A percentile compares a stretch with the other conserved stretches of the same genome.
These are phyloP conservation scores for Sinocyclocheilus grahami DNA, from an alignment of 2,113 vertebrate genomes.

Conservation along the genomic window DNA sequence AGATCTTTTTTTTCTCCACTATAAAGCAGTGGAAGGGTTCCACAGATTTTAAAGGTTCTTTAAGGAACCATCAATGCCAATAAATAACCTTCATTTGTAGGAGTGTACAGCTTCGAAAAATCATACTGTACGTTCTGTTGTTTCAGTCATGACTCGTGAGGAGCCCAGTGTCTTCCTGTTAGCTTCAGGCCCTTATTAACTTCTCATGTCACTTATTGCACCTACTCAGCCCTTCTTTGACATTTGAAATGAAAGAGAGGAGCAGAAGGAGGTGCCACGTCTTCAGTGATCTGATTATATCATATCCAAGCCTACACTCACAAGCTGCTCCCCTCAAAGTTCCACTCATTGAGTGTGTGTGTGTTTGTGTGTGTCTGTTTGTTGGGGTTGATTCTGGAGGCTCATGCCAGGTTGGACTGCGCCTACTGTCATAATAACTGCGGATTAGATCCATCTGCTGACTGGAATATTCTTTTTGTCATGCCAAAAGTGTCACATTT, in stretches of 20 bases:
- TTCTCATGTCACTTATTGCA: background rate
- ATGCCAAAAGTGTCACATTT: conserved; percentile 30
- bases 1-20: no score
- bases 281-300: conserved; percentile 25
- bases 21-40: no score
- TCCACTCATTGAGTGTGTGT: background rate
- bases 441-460: conserved; percentile 51
- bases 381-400: conserved; percentile 24
- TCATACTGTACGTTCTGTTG: background rate
- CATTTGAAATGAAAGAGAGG: background rate
- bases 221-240: background rate
- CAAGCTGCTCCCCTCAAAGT: background rate
- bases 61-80: no score
- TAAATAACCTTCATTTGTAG: no score
- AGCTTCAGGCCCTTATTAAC: background rate
- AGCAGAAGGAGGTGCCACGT: conserved; percentile 19
- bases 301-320: conserved; percentile 19
- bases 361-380: background rate
- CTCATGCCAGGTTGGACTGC: conserved; percentile 37
- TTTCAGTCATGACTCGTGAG: background rate
- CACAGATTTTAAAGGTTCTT: no score
- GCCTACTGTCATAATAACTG: conserved; percentile 38
- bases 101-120: background rate
- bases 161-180: background rate
- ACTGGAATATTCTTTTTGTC: conserved; percentile 19